Conservation (phyloP, 2,797 vertebrate species). For the Momotus momota region DNA sequence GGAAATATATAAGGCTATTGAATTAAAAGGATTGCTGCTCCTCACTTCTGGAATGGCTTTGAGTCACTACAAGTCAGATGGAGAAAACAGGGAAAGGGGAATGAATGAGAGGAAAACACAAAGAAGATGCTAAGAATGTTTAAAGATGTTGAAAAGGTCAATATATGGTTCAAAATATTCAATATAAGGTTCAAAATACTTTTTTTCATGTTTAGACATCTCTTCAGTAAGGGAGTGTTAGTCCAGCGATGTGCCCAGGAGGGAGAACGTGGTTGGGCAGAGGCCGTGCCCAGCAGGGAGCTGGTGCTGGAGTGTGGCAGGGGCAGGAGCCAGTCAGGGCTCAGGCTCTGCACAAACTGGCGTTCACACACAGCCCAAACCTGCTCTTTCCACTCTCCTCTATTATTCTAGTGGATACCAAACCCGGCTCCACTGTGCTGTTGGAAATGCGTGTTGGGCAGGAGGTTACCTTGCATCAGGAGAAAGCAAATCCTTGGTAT, state of each 20-base stretch:
- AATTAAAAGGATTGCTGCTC: not conserved
- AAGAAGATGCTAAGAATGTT: not conserved
- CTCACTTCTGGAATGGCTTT: not conserved
- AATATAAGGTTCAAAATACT: not conserved
- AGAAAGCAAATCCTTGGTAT: not conserved
- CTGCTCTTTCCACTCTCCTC: not conserved
- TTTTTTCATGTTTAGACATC: not conserved
- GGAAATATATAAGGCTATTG: not conserved
- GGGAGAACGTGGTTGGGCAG: not conserved
- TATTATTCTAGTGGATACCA: not conserved
- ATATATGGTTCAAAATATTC: not conserved
- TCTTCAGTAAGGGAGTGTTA: not conserved
- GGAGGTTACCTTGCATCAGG: not conserved
- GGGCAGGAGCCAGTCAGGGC: not conserved
- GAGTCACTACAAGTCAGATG: not conserved
- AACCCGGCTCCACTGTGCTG: not conserved
- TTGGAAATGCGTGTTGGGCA: not conserved
- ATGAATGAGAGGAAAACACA: not conserved
- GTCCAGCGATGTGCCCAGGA: not conserved
- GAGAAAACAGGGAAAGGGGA: not conserved
- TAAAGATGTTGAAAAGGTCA: not conserved
- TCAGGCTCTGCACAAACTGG: not conserved
- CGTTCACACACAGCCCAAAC: not conserved
- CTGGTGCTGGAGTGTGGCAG: fast-evolving
- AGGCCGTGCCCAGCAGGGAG: not conserved